These are phyloP conservation scores for Drosophila lacicola DNA, from an alignment of 2,888 invertebrate genomes.

Conservation along the genomic window DNA sequence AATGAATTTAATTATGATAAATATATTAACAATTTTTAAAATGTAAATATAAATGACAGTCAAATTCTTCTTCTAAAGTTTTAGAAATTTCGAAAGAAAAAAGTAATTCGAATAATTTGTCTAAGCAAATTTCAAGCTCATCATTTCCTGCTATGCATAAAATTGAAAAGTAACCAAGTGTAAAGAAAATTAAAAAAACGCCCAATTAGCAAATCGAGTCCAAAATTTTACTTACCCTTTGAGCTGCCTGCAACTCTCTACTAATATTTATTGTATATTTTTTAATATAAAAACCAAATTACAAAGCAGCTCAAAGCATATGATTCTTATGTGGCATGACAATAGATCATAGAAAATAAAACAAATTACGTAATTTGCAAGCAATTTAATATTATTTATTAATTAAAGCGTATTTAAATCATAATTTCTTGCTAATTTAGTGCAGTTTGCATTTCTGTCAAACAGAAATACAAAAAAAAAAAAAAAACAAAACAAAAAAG, in stretches of 20 bases:
- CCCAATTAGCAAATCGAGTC: constrained; percentile 25
- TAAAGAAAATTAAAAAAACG: background rate
- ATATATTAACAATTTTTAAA: constrained; percentile 2
- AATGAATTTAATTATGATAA: constrained; percentile 1
- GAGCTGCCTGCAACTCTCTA: constrained; percentile 60
- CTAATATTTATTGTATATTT: constrained; percentile 76
- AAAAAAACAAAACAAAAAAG: constrained; percentile 24
- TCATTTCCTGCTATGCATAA: background rate
- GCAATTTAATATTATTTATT: constrained; percentile 46
- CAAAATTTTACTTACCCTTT: constrained; percentile 51
- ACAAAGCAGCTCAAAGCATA: constrained; percentile 66
- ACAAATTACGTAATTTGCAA: constrained; percentile 38
- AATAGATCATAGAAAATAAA: constrained; percentile 26
- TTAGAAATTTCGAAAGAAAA: too few relatives aligned
- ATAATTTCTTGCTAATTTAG: constrained; percentile 45
- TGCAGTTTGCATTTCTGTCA: constrained; percentile 68
- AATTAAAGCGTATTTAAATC: constrained; percentile 34
- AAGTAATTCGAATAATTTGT: too few relatives aligned
- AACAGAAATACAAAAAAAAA: constrained; percentile 66
- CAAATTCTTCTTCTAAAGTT: background rate
- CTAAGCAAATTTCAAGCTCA: background rate
- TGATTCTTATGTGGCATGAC: constrained; percentile 41
- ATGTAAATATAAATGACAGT: background rate
- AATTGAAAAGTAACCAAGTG: background rate
- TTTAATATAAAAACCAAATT: constrained; percentile 55